Conservation (phyloP, 2,797 vertebrate species). For the Pristis pectinata region DNA sequence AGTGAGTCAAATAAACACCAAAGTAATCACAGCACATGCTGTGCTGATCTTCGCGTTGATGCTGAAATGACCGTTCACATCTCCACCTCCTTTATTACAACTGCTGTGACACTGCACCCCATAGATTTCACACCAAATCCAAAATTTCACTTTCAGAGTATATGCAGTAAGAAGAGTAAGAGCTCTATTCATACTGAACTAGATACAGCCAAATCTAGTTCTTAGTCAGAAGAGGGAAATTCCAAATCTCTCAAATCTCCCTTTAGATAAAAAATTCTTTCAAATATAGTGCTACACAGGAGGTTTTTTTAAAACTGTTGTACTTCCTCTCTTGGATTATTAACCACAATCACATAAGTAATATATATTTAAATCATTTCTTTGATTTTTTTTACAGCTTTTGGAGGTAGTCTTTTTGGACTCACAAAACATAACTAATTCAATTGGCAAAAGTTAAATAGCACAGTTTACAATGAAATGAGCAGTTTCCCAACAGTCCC, state of each 20-base stretch:
- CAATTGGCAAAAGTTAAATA: not conserved
- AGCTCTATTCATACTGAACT: not conserved
- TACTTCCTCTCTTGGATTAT: not conserved
- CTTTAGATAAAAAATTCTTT: not conserved
- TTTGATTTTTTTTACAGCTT: too few species aligned
- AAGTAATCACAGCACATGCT: constrained; percentile 1
- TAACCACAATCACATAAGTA: not conserved
- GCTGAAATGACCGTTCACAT: not conserved
- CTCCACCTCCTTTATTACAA: not conserved
- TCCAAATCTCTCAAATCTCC: not conserved
- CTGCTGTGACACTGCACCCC: not conserved
- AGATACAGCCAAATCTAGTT: not conserved
- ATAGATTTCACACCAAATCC: not conserved
- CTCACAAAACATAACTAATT: not conserved
- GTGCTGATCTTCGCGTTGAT: constrained; percentile 5
- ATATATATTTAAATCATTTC: too few species aligned
- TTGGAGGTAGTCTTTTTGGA: too few species aligned
- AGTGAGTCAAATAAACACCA: not conserved
- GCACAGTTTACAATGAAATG: not conserved
- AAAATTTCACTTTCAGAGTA: not conserved
- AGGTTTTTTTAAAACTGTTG: not conserved
- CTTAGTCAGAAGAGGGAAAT: not conserved
- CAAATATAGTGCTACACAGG: not conserved
- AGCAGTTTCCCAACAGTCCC: not conserved
- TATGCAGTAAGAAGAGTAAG: not conserved